These are phyloP conservation scores for Mamestra configurata DNA, from an alignment of 1,140 invertebrate species.

Conservation along the genomic window DNA sequence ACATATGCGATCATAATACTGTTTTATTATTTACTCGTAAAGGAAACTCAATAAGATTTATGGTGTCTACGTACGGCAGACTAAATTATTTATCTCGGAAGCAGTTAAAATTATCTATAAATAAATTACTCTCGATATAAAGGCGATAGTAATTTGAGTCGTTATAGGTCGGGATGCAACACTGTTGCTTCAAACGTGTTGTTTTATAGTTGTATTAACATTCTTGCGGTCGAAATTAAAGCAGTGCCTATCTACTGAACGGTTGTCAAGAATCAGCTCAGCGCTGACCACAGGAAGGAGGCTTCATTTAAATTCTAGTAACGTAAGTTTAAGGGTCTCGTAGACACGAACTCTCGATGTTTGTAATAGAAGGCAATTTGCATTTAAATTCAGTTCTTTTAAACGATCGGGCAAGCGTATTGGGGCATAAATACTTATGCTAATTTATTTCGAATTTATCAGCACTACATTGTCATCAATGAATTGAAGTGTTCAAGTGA, in stretches of 20 bases:
- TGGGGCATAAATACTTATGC: conserved; percentile 39
- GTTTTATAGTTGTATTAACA: conserved; percentile 26
- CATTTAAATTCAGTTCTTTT: conserved; percentile 52
- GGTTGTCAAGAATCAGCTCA: conserved; percentile 1
- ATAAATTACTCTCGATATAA: conserved; percentile 53
- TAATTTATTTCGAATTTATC: conserved; percentile 35
- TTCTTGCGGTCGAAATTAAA: conserved; percentile 27
- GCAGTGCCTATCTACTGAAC: neutral
- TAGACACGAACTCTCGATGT: conserved; percentile 44
- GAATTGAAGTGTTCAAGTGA: conserved; percentile 6
- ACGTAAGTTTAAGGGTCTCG: conserved; percentile 37
- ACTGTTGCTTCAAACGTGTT: conserved; percentile 35
- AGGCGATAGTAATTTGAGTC: conserved; percentile 38
- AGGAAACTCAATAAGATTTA: conserved; percentile 55
- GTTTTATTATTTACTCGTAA: conserved; percentile 45
- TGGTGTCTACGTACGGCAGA: conserved; percentile 41
- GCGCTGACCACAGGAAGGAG: conserved; percentile 36
- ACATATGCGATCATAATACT: conserved; percentile 7
- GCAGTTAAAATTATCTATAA: conserved; percentile 55
- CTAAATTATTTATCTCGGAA: conserved; percentile 58
- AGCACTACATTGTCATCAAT: conserved; percentile 37
- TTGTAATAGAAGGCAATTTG: conserved; percentile 46
- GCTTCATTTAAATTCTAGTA: conserved; percentile 33
- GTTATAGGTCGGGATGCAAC: conserved; percentile 25
- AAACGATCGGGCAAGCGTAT: conserved; percentile 23